phyloP scores from a whole-genome alignment of 2,888 invertebrate species.

The Cephus sareptanus region DNA sequence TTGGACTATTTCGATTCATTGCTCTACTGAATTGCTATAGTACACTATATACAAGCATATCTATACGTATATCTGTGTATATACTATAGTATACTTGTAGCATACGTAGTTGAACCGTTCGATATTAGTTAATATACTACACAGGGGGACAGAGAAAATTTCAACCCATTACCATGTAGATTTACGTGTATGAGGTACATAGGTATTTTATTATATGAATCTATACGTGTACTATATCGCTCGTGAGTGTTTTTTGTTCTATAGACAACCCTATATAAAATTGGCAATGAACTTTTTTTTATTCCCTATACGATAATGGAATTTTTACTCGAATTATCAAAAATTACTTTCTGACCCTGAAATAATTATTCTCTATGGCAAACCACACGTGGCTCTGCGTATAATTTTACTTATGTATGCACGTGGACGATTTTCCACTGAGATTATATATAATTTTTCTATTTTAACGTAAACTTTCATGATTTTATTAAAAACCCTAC shows the following conservation, averaged over 20 bases:
- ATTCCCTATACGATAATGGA: background rate
- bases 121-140: background rate
- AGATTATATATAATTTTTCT: too few relatives aligned
- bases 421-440: too few relatives aligned
- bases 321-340: background rate
- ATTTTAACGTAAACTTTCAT: too few relatives aligned
- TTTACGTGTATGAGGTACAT: background rate
- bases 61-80: too few relatives aligned
- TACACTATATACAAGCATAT: too few relatives aligned
- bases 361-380: too few relatives aligned
- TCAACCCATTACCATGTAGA: background rate
- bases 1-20: conserved; percentile 30
- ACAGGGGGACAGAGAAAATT: background rate
- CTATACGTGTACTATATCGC: too few relatives aligned
- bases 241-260: background rate
- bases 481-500: background rate
- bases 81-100: background rate
- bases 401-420: too few relatives aligned
- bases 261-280: background rate
- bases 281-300: background rate
- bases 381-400: too few relatives aligned
- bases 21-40: background rate
- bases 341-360: background rate
- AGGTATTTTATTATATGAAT: too few relatives aligned
- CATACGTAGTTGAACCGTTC: background rate